A percentile compares a stretch with the other conserved stretches of the same genome.
Conservation (phyloP, 2,888 invertebrate species). For the Lepidocyrtinus sp. region DNA sequence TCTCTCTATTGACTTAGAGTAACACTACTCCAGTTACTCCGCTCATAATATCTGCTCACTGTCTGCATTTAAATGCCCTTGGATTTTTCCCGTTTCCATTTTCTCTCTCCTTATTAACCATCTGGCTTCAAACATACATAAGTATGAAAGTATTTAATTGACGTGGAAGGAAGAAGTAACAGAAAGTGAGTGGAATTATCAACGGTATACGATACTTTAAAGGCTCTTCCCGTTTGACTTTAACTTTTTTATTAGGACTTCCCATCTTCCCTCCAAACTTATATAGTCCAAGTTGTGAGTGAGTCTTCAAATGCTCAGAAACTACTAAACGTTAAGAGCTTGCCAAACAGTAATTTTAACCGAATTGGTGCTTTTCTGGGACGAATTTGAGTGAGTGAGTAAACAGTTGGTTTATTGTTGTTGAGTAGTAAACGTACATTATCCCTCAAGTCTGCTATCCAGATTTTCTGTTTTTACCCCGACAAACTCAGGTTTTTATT, state of each 20-base stretch:
- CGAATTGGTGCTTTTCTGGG: too few relatives aligned
- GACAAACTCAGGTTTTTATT: not conserved
- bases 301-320: slow-evolving; percentile 34
- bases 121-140: slow-evolving; percentile 36
- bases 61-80: too few relatives aligned
- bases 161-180: slow-evolving; percentile 23
- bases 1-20: too few relatives aligned
- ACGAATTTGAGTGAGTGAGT: slow-evolving; percentile 23
- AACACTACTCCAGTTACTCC: too few relatives aligned
- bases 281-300: slow-evolving; percentile 3
- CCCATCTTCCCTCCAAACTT: too few relatives aligned
- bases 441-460: slow-evolving; percentile 31
- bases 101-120: slow-evolving; percentile 40
- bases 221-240: not conserved
- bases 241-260: too few relatives aligned
- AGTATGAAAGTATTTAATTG: slow-evolving; percentile 30
- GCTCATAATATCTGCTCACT: too few relatives aligned
- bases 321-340: too few relatives aligned
- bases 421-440: slow-evolving; percentile 20
- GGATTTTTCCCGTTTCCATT: not conserved
- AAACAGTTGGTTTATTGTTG: slow-evolving; percentile 58
- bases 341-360: too few relatives aligned
- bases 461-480: slow-evolving; percentile 32
- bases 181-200: slow-evolving; percentile 17
- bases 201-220: slow-evolving; percentile 5